A percentile compares a stretch with the other conserved stretches of the same genome.
Conservation (phyloP, 2,888 invertebrate genomes). For the Alloscopus bannaensis region DNA sequence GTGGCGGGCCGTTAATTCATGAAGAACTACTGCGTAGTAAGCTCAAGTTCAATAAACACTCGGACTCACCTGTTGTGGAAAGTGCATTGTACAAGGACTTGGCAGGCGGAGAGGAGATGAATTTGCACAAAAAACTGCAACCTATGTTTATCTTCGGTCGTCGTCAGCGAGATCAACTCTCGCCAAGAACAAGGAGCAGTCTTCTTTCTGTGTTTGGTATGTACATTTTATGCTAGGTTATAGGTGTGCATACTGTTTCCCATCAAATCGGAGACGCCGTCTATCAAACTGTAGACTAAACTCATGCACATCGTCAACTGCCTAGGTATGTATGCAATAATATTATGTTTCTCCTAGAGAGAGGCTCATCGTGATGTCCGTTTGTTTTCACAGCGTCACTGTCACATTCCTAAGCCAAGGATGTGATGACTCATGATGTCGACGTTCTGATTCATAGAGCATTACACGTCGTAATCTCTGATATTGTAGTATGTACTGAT, state of each 20-base stretch:
- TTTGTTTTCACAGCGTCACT: too few species aligned
- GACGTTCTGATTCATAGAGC: too few species aligned
- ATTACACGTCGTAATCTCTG: too few species aligned
- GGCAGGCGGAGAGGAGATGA: constrained; percentile 17
- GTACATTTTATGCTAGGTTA: background rate
- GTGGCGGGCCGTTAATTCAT: constrained; percentile 33
- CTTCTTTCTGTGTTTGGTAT: background rate
- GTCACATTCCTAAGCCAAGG: too few species aligned
- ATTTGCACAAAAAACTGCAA: constrained; percentile 17
- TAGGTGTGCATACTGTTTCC: background rate
- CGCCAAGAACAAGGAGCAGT: background rate
- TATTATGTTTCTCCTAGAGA: too few species aligned
- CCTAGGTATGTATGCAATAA: too few species aligned
- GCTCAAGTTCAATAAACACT: constrained; percentile 56
- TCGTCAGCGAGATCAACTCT: background rate
- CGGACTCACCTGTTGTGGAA: constrained; percentile 35
- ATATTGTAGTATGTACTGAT: too few species aligned
- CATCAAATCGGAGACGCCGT: background rate
- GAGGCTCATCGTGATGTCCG: too few species aligned
- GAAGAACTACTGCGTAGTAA: constrained; percentile 59
- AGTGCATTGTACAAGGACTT: constrained; percentile 30
- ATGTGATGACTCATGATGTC: too few species aligned
- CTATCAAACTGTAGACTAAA: background rate
- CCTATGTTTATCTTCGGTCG: background rate
- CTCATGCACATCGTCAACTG: background rate